Base-by-base conservation (phyloP, 2,113 vertebrate species). In the Labeo catla region DNA sequence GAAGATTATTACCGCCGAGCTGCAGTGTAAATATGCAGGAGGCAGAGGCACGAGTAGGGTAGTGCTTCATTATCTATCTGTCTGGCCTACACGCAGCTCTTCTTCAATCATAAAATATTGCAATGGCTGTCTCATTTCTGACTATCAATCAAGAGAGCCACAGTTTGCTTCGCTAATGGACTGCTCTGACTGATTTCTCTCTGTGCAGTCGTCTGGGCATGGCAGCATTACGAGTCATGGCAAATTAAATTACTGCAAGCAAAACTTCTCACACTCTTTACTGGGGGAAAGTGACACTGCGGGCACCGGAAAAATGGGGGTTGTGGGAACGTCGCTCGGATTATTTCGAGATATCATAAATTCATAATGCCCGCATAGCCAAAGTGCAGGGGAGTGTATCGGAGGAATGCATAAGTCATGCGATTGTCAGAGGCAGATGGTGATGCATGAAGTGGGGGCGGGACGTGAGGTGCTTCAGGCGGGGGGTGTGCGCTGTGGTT, bases 341-440 rank as follows among this genome's bases (percentile, higher is more conserved):
- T 87, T n/a, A 88, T 91, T 93, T 88, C 50, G 88, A 91, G 89
- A 90, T 89, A 88, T 91, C 92, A 93, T 93, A 89, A 93, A 94
- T 94, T 89, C 90, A 89, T 88, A 90, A 90, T 89, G 90, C 94
- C 93, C 89, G 88, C 91, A 91, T 86, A 84, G 85, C 76, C 78
- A 91, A 93, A 93, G 92, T 93, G 94, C 89, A 90, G 82, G 92
- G 90, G 91, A 93, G 92, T 91, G 93, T 91, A 93, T 92, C 89
- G 81, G 50, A 87, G 16, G 81, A 92, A 91, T 93, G 90, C 87
- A 94, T 95, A 94, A 93, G 92, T 95, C 94, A 94, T 88, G 89
- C 86, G 84, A 87, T 90, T 93, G 93, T 93, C 92, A 93, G 86
- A 79, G 78, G 54, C 63, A 82, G 87, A 92, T 90, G 86, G 91